phyloP scores from a whole-genome alignment of 2,113 vertebrate species.

The Rana temporaria region DNA sequence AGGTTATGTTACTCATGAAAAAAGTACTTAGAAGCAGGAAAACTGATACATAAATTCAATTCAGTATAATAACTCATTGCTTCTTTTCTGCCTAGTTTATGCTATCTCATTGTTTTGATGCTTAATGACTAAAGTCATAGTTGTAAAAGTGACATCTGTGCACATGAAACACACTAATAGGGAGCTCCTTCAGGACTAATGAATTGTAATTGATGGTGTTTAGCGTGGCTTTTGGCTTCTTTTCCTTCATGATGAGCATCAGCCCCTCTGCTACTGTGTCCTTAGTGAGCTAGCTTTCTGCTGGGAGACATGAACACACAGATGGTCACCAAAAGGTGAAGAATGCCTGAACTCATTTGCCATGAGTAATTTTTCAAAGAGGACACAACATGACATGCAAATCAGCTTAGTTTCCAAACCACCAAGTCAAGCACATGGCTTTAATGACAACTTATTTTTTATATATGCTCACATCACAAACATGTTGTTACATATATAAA shows the following conservation, averaged over 20 bases:
- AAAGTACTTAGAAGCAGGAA: not conserved
- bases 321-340: slow-evolving; percentile 89
- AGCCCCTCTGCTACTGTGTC: slow-evolving; percentile 75
- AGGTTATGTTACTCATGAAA: not conserved
- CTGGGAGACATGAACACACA: slow-evolving; percentile 75
- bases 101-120: slow-evolving; percentile 49
- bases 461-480: no score
- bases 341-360: slow-evolving; percentile 67
- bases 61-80: slow-evolving; percentile 15
- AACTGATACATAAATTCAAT: slow-evolving; percentile 10
- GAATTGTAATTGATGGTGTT: slow-evolving; percentile 84
- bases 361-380: slow-evolving; percentile 73
- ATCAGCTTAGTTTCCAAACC: slow-evolving; percentile 76
- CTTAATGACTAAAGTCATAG: slow-evolving; percentile 77
- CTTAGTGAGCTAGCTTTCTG: slow-evolving; percentile 69
- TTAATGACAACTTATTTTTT: slow-evolving; percentile 64
- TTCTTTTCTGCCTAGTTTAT: slow-evolving; percentile 28
- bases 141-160: slow-evolving; percentile 78
- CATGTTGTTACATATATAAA: slow-evolving; percentile 58
- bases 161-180: slow-evolving; percentile 75
- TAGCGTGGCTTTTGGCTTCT: slow-evolving; percentile 76
- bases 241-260: slow-evolving; percentile 68
- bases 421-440: slow-evolving; percentile 68
- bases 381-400: slow-evolving; percentile 78
- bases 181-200: slow-evolving; percentile 82